phyloP scores from a whole-genome alignment of 2,888 invertebrate species.

The Acheta domesticus region DNA sequence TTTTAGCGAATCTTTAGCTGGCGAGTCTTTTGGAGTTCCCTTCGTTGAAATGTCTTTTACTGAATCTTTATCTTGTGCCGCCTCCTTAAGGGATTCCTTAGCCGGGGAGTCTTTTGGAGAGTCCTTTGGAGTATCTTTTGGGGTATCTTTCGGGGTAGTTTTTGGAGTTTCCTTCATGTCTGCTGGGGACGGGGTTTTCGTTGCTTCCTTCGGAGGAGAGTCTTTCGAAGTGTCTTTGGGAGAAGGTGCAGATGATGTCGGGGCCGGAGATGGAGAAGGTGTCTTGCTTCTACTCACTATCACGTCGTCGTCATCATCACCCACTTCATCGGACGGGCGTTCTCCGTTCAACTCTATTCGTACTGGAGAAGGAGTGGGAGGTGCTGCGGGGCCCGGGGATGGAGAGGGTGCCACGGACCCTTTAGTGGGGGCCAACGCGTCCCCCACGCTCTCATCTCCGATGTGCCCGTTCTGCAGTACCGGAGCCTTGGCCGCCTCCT shows the following conservation, averaged over 20 bases:
- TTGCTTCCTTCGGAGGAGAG: neutral
- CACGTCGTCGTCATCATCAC: neutral
- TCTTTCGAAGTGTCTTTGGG: neutral
- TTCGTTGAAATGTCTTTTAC: neutral
- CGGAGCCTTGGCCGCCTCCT: neutral
- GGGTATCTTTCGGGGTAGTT: no score
- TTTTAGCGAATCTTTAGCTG: neutral
- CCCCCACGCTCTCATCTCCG: neutral
- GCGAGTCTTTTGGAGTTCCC: neutral
- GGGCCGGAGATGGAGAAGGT: neutral
- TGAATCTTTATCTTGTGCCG: no score
- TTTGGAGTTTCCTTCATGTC: neutral
- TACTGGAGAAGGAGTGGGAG: neutral
- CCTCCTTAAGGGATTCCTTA: no score
- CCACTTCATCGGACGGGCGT: neutral
- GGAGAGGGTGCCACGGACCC: neutral
- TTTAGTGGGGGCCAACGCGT: neutral
- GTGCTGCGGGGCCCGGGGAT: neutral
- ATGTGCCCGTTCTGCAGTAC: constrained; percentile 21
- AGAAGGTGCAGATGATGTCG: neutral
- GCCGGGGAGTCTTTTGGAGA: no score
- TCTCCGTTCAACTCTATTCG: neutral
- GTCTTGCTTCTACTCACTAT: neutral
- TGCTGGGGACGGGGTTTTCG: neutral
- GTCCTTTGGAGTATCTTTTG: no score